These are phyloP conservation scores for Ostrea edulis DNA, from an alignment of 1,140 invertebrate genomes.

Conservation along the genomic window DNA sequence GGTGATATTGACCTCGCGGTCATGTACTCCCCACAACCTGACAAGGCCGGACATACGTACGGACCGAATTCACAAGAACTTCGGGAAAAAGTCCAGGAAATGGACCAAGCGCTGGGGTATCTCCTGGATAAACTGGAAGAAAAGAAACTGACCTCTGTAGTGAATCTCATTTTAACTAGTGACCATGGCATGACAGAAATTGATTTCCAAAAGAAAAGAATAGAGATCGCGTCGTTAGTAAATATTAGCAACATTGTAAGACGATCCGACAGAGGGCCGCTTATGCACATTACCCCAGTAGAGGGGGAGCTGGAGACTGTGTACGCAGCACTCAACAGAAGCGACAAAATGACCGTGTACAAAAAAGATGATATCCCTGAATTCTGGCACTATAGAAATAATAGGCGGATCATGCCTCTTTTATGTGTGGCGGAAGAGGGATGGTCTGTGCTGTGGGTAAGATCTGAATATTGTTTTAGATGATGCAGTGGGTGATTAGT, in stretches of 20 bases:
- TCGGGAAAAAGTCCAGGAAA: constrained; percentile 61
- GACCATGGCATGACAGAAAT: constrained; percentile 88
- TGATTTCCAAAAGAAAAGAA: constrained; percentile 73
- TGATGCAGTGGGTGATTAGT: too few relatives aligned
- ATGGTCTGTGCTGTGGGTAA: constrained; percentile 71
- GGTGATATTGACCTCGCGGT: constrained; percentile 82
- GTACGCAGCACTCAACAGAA: constrained; percentile 66
- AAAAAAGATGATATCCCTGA: constrained; percentile 76
- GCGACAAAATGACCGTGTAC: constrained; percentile 70
- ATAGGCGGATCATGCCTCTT: constrained; percentile 71
- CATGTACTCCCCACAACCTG: constrained; percentile 88
- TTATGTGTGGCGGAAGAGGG: constrained; percentile 74
- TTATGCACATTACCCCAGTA: constrained; percentile 56
- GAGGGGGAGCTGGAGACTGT: constrained; percentile 52
- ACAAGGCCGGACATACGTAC: constrained; percentile 80
- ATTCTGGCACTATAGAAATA: constrained; percentile 73
- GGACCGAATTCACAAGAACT: constrained; percentile 74
- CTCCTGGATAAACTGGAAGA: constrained; percentile 69
- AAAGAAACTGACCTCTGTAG: constrained; percentile 79
- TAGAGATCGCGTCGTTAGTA: constrained; percentile 54
- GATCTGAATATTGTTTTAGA: constrained; percentile 40
- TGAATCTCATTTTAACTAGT: constrained; percentile 87
- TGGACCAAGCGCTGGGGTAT: constrained; percentile 70
- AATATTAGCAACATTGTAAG: not conserved
- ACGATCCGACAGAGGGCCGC: constrained; percentile 42